A percentile compares a stretch with the other conserved stretches of the same genome.
phyloP scores from a whole-genome alignment of 2,888 invertebrate genomes.

The Cheilosia variabilis region DNA sequence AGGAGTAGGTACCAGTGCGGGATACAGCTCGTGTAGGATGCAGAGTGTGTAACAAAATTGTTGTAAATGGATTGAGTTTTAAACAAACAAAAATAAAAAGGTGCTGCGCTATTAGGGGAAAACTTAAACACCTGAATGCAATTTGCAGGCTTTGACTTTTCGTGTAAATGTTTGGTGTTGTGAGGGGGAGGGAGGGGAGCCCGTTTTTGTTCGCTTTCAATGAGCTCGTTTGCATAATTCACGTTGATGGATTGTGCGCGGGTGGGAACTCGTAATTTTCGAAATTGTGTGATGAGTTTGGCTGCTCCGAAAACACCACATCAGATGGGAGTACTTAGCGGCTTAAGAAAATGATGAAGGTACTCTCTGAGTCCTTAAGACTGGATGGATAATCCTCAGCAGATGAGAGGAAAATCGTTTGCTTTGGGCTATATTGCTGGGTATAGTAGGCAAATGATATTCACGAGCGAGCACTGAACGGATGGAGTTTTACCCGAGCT shows the following conservation, averaged over 20 bases:
- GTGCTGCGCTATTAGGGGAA: slow-evolving; percentile 17
- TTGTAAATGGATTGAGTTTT: slow-evolving; percentile 49
- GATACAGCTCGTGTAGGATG: background rate
- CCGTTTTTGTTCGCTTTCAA: slow-evolving; percentile 15
- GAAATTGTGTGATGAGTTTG: background rate
- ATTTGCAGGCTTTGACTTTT: slow-evolving; percentile 43
- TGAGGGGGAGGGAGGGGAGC: background rate
- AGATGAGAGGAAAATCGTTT: background rate
- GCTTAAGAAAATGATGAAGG: background rate
- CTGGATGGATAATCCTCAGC: background rate
- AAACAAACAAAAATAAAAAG: background rate
- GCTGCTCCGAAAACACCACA: background rate
- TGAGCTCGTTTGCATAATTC: slow-evolving; percentile 27
- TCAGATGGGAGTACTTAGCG: background rate
- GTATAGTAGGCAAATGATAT: background rate
- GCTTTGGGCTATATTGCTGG: background rate
- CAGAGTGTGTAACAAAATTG: slow-evolving; percentile 34
- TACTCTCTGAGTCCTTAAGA: background rate
- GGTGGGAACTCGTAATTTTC: background rate
- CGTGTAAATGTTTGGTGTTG: background rate
- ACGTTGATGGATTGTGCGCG: slow-evolving; percentile 3
- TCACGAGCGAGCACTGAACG: background rate
- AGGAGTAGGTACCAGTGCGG: background rate
- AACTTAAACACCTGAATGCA: slow-evolving; percentile 58
- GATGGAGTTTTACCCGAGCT: too few relatives aligned